phyloP scores from a whole-genome alignment of 2,797 vertebrate species.

The Leuciscus waleckii region DNA sequence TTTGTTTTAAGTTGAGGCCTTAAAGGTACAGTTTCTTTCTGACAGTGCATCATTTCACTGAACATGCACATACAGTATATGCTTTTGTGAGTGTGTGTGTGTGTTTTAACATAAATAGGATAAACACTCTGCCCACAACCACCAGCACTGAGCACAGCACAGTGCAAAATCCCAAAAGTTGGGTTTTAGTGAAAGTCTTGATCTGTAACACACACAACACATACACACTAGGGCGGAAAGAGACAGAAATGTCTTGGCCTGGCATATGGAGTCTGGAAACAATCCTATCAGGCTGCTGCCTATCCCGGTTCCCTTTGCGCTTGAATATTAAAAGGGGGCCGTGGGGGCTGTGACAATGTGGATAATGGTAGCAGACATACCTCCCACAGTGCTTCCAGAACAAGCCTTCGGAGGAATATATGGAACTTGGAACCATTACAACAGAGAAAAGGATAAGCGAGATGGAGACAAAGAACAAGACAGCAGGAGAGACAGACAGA shows the following conservation, averaged over 20 bases:
- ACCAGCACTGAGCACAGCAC: not conserved
- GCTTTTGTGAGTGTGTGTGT: not conserved
- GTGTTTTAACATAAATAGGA: not conserved
- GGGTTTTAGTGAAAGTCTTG: not conserved
- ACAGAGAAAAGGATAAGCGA: not conserved
- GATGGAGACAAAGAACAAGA: constrained; percentile 13
- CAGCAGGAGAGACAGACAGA: not conserved
- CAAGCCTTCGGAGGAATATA: constrained; percentile 13
- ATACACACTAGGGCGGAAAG: constrained; percentile 2
- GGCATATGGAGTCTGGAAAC: constrained; percentile 25
- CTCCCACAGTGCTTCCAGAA: constrained; percentile 23
- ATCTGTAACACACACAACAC: constrained; percentile 25
- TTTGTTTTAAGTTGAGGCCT: not conserved
- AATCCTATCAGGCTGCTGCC: constrained; percentile 33
- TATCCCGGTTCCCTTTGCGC: not conserved
- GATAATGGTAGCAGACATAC: constrained; percentile 32
- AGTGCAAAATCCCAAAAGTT: not conserved
- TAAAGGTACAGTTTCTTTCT: not conserved
- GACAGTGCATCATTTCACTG: not conserved
- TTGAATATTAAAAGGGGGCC: constrained; percentile 26
- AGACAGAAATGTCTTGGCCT: constrained; percentile 10
- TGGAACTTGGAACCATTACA: not conserved
- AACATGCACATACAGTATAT: not conserved
- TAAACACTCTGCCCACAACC: not conserved
- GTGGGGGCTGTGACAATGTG: constrained; percentile 28